Base-by-base conservation (phyloP, 1,140 invertebrate genomes). In the Aethina tumida region DNA sequence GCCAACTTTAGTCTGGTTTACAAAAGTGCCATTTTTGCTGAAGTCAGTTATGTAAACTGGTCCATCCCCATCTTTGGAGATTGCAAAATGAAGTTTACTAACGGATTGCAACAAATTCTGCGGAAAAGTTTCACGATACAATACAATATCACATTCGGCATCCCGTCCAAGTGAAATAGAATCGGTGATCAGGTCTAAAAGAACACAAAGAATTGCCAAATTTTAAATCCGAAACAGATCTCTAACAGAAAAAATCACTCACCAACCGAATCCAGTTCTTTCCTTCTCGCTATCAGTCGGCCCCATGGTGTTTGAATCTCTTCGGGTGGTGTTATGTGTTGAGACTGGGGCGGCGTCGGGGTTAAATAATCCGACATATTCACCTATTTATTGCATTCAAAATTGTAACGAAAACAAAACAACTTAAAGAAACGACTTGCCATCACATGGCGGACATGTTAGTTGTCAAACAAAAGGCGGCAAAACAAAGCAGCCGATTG, bases 41-140 rank as follows among this genome's bases (percentile, higher is more conserved):
- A 49, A 28, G 43, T 60, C 58, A 5, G 27, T 47, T 2, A 60
- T 39, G 32, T 50, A 53, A 4, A 50, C 27, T 7, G n/a, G n/a
- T n/a, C n/a, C n/a, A 20, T 43, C 22, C 7, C 38, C 47, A 24
- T 43, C 49, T 45, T 61, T 62, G 34, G 32, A 60, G 10, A 71
- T 62, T 7, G 50, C 26, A 55, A 71, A 70, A 47, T 71, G 69
- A 39, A 58, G 52, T 56, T 69, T 70, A 45, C 68, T 70, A 21
- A 70, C 55, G 56, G 58, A 67, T 45, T 61, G 60, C 4, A 68
- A 49, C 22, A 64, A 59, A 41, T 57, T 57, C 12, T 60, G 51
- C 31, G 62, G 60, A n/a, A 67, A 50, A 4, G 60, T 51, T 17
- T 61, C 54, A 47, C 58, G 61, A 20, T 53, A 66, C 32, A 69